Evolutionary conservation across 2,888 invertebrate genomes (phyloP).

Genomic region (Stratiomys singularior): DNA sequence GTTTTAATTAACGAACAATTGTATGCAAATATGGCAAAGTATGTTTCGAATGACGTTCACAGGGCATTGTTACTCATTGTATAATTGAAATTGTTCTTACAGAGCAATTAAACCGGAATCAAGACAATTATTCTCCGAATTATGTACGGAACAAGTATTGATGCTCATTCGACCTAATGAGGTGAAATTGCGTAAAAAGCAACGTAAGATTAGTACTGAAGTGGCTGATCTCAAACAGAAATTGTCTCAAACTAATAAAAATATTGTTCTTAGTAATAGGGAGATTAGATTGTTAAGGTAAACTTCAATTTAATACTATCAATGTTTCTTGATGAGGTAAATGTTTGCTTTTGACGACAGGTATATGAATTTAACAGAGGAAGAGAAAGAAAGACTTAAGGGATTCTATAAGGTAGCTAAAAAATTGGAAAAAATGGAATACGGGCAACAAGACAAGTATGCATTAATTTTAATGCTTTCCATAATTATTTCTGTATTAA

Average conservation of each 20-base stretch:
- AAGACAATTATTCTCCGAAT: slow-evolving; percentile 78
- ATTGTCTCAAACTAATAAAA: slow-evolving; percentile 82
- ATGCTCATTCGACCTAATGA: slow-evolving; percentile 87
- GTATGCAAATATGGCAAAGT: slow-evolving; percentile 77
- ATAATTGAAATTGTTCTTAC: slow-evolving; percentile 56
- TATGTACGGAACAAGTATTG: slow-evolving; percentile 87
- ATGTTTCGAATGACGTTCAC: slow-evolving; percentile 50
- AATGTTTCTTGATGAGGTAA: background rate
- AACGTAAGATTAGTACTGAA: slow-evolving; percentile 91
- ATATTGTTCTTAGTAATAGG: slow-evolving; percentile 89
- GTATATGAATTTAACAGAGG: slow-evolving; percentile 90
- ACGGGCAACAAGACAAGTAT: slow-evolving; percentile 76
- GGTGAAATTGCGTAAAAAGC: slow-evolving; percentile 87
- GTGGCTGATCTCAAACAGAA: slow-evolving; percentile 86
- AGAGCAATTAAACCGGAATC: slow-evolving; percentile 78
- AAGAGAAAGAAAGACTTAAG: slow-evolving; percentile 91
- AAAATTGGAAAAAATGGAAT: slow-evolving; percentile 90
- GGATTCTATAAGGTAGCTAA: slow-evolving; percentile 92
- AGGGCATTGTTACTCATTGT: background rate
- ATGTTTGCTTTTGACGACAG: slow-evolving; percentile 65
- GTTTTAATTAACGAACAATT: slow-evolving; percentile 87
- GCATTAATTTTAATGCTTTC: slow-evolving; percentile 44
- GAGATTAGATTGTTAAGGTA: slow-evolving; percentile 86
- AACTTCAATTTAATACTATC: slow-evolving; percentile 41
- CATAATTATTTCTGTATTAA: background rate